Evolutionary conservation across 1,140 invertebrate genomes (phyloP).

Genomic region (Arion vulgaris): DNA sequence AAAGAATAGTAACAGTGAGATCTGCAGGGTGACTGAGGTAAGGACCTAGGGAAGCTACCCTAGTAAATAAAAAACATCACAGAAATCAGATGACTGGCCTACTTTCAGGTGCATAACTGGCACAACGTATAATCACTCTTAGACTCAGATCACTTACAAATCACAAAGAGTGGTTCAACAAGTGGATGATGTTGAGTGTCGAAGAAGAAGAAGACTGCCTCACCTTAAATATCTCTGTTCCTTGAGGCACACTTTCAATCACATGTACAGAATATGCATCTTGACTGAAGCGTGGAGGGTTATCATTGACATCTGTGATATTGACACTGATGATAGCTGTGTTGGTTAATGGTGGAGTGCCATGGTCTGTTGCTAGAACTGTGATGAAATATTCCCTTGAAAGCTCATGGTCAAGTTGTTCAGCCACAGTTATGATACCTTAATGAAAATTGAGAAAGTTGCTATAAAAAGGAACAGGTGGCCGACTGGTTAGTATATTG

Average conservation of each 20-base stretch:
- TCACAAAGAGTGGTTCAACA: too few species aligned
- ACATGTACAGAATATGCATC: constrained; percentile 69
- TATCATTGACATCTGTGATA: constrained; percentile 95
- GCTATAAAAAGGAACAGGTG: not conserved
- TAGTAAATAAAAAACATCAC: too few species aligned
- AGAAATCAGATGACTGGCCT: too few species aligned
- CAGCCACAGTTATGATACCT: constrained; percentile 83
- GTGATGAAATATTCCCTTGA: constrained; percentile 90
- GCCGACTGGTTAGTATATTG: too few species aligned
- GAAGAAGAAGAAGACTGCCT: too few species aligned
- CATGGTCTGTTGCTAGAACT: constrained; percentile 90
- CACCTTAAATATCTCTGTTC: constrained; percentile 77
- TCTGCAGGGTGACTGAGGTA: too few species aligned
- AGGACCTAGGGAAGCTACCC: too few species aligned
- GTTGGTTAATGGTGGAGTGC: constrained; percentile 67
- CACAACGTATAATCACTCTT: too few species aligned
- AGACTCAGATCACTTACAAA: too few species aligned
- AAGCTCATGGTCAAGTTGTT: constrained; percentile 83
- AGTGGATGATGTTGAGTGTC: too few species aligned
- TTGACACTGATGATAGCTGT: constrained; percentile 86
- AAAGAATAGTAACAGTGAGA: too few species aligned
- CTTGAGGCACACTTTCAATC: constrained; percentile 49
- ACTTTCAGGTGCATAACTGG: too few species aligned
- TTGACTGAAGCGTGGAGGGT: constrained; percentile 83
- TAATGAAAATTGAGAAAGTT: constrained; percentile 23